Base-by-base conservation (phyloP, 92 coral and sea anemone genomes). In the Plumapathes pennacea region DNA sequence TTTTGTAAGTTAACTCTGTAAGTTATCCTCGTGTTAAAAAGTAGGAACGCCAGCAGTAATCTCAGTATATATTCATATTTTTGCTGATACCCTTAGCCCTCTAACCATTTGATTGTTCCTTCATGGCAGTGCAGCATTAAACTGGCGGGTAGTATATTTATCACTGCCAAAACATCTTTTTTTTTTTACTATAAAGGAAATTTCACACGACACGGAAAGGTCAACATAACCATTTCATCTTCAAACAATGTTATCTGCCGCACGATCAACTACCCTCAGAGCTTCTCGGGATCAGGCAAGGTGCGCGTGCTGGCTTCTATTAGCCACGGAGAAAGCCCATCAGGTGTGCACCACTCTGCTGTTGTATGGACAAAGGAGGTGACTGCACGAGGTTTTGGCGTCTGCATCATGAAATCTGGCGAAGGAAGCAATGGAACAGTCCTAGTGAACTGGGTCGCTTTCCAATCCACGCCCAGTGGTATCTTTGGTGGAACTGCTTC, bases 371-470 rank as follows among this genome's bases (percentile, higher is more conserved):
- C 83, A 1, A 40, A 70, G 38, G 72, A 61, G n/a, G 29, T 57
- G 33, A 57, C 76, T 6, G 55, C 15, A 7, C 39, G 46, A 11
- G 62, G 68, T 10, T 76, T 76, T 38, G 60, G 76, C 5, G 76
- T 67, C 13, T 76, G 83, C 37, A 32, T 59, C 18, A 34, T 66
- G 51, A 76, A 67, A 26, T 57, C 83, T 14, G 83, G 83, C 18
- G 52, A 3, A 41, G 76, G 70, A 10, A 39, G 76, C 21, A 76
- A 76, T 25, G 70, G 70, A 18, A 66, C 83, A 2, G 39, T 46
- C 10, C 42, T 57, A 3, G 53, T 76, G 40, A 67, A 67, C 76
- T 76, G 83, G 83, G 18, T 76, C 25, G 76, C 83, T 6, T 55
- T 50, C 50, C 69, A 62, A 26, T 54, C 54, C 63, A 42, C 69